A percentile compares a stretch with the other conserved stretches of the same genome.
phyloP scores from a whole-genome alignment of 1,140 invertebrate species.

The Microplitis demolitor region DNA sequence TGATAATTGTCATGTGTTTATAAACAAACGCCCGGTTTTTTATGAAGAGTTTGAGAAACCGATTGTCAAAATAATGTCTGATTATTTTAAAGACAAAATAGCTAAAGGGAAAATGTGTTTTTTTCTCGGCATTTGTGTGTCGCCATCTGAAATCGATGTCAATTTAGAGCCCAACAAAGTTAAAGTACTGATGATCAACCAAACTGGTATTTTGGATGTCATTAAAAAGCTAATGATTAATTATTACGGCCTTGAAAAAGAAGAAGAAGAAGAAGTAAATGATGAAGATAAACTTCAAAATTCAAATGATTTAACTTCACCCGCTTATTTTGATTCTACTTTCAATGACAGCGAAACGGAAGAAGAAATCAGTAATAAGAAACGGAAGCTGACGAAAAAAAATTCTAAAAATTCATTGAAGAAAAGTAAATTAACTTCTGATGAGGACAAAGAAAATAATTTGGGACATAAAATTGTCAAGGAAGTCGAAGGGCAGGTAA shows the following conservation, averaged over 20 bases:
- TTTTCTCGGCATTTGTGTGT: slow-evolving; percentile 58
- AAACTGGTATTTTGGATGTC: slow-evolving; percentile 44
- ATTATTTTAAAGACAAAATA: slow-evolving; percentile 42
- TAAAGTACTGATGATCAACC: slow-evolving; percentile 63
- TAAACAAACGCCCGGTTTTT: slow-evolving; percentile 67
- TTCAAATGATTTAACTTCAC: background rate
- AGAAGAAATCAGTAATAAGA: slow-evolving; percentile 19
- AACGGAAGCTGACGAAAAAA: background rate
- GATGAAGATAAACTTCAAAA: background rate
- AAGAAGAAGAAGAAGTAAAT: background rate
- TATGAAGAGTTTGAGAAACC: slow-evolving; percentile 65
- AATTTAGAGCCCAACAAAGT: slow-evolving; percentile 73
- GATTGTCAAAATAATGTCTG: slow-evolving; percentile 47
- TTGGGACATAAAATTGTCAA: too few relatives aligned
- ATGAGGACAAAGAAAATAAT: background rate
- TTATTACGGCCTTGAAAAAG: slow-evolving; percentile 43
- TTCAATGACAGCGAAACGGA: slow-evolving; percentile 6
- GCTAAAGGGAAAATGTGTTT: slow-evolving; percentile 56
- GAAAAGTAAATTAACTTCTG: background rate
- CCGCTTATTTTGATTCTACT: background rate
- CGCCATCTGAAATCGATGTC: slow-evolving; percentile 63
- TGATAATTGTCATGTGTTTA: slow-evolving; percentile 53
- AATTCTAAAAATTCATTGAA: background rate
- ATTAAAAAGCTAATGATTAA: slow-evolving; percentile 39
- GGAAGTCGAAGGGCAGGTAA: too few relatives aligned